These are phyloP conservation scores for Opisthocomus hoazin DNA, from an alignment of 2,113 vertebrate species.

Conservation along the genomic window DNA sequence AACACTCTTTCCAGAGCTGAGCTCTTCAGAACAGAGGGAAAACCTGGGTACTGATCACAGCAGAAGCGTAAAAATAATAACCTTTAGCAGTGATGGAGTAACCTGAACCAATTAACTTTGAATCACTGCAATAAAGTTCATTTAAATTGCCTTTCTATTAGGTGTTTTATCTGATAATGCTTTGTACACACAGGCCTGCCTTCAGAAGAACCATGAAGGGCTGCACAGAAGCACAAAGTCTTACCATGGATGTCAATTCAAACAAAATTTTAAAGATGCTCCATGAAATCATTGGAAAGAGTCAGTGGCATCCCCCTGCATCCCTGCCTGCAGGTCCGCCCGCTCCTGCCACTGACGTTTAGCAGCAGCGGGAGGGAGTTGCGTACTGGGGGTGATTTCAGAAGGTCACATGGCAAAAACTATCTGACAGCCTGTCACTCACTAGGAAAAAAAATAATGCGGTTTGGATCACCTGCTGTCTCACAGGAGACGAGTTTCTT, in stretches of 20 bases:
- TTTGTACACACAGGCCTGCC: background rate
- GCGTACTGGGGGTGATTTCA: fast-evolving
- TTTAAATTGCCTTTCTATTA: background rate
- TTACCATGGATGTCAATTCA: background rate
- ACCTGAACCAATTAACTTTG: background rate
- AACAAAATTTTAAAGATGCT: background rate
- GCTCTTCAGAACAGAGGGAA: background rate
- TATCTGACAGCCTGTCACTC: background rate
- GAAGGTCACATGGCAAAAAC: background rate
- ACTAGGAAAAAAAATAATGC: background rate
- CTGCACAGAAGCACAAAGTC: background rate
- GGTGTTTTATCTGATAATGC: background rate
- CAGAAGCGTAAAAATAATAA: background rate
- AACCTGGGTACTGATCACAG: background rate
- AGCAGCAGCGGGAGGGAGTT: fast-evolving
- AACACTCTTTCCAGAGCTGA: background rate
- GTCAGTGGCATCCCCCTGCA: background rate
- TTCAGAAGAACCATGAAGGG: background rate
- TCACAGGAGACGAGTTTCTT: background rate
- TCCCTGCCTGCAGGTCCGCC: background rate
- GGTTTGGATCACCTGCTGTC: background rate
- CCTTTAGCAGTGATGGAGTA: background rate
- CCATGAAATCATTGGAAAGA: background rate
- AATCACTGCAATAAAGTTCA: background rate
- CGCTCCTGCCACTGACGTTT: background rate